A percentile compares a stretch with the other conserved stretches of the same genome.
Conservation (phyloP, 2,888 invertebrate species). For the Odontomyia ornata region DNA sequence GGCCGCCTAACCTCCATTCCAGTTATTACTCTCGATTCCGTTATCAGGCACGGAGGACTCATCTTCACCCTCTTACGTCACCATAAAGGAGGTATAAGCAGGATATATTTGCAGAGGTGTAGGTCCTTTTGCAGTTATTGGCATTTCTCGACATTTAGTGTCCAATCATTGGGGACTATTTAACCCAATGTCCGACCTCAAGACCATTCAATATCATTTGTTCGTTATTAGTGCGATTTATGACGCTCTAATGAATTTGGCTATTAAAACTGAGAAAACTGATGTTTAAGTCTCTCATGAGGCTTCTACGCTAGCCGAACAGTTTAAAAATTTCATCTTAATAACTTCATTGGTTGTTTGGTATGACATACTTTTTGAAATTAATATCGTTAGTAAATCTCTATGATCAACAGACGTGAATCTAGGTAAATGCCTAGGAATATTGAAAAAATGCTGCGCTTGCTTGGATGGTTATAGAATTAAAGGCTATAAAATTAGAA, state of each 20-base stretch:
- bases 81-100: too few species aligned
- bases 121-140: too few species aligned
- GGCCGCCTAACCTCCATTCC: too few species aligned
- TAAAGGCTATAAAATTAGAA: not conserved
- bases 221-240: not conserved
- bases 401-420: not conserved
- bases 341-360: constrained; percentile 27
- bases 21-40: too few species aligned
- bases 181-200: too few species aligned
- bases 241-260: constrained; percentile 22
- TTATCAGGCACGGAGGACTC: too few species aligned
- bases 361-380: constrained; percentile 21
- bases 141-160: too few species aligned
- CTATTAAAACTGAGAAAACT: constrained; percentile 23
- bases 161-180: too few species aligned
- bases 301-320: constrained; percentile 20
- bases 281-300: constrained; percentile 25
- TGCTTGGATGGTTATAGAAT: not conserved
- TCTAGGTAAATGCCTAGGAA: not conserved
- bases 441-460: not conserved
- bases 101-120: too few species aligned
- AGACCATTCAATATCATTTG: too few species aligned
- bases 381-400: constrained; percentile 30
- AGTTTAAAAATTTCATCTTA: constrained; percentile 31
- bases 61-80: too few species aligned